These are phyloP conservation scores for Chloroceryle inda DNA, from an alignment of 2,797 vertebrate genomes.

Conservation along the genomic window DNA sequence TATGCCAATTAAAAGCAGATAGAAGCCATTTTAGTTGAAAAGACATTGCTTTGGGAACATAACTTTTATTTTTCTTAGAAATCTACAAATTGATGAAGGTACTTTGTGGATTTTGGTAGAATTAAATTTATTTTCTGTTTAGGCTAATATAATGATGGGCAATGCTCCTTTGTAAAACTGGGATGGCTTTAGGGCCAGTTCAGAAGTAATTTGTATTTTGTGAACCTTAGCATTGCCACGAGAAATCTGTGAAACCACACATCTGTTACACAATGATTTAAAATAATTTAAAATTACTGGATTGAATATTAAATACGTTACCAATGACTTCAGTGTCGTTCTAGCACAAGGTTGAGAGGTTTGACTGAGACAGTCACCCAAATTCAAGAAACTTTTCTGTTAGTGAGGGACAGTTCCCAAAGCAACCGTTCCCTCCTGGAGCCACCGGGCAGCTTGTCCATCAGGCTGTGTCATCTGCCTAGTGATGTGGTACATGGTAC, in stretches of 20 bases:
- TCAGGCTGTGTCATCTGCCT: not conserved
- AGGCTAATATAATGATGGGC: not conserved
- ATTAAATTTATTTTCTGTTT: not conserved
- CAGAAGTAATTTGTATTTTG: not conserved
- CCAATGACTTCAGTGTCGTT: not conserved
- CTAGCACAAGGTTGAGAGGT: not conserved
- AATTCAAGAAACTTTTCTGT: not conserved
- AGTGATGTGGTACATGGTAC: not conserved
- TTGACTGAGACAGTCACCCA: not conserved
- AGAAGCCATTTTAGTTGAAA: not conserved
- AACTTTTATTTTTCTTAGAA: not conserved
- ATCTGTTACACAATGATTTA: not conserved
- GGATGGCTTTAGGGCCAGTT: not conserved
- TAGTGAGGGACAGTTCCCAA: not conserved
- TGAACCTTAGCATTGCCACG: not conserved
- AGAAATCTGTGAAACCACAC: not conserved
- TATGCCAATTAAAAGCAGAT: not conserved
- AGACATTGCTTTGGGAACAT: not conserved
- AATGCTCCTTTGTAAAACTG: not conserved
- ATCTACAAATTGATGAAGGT: not conserved
- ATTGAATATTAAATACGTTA: not conserved
- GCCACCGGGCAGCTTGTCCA: not conserved
- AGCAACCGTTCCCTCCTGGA: not conserved
- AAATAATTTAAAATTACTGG: not conserved
- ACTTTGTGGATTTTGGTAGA: not conserved